phyloP scores from a whole-genome alignment of 2,888 invertebrate genomes.

The Salpingus planirostris region DNA sequence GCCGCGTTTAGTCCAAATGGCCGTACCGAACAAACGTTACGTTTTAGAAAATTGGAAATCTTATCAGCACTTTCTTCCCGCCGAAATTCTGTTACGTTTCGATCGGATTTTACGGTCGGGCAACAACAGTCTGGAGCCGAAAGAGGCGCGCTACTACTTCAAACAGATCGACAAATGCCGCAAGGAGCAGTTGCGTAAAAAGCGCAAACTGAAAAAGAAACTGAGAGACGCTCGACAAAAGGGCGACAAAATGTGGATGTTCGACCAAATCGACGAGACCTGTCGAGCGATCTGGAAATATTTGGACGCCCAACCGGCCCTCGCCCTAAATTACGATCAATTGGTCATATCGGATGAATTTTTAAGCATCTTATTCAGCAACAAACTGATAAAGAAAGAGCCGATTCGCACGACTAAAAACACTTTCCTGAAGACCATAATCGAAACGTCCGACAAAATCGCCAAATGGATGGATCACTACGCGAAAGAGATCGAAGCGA shows the following conservation, averaged over 20 bases:
- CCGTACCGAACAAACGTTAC: slow-evolving; percentile 27
- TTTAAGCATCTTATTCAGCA: slow-evolving; percentile 17
- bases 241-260: slow-evolving; percentile 18
- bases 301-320: slow-evolving; percentile 26
- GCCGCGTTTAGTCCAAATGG: slow-evolving; percentile 29
- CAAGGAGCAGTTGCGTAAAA: slow-evolving; percentile 17
- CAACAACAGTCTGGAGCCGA: slow-evolving; percentile 29
- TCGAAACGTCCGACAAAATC: slow-evolving; percentile 30
- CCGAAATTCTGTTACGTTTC: slow-evolving; percentile 25
- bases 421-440: slow-evolving; percentile 15
- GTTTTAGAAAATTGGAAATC: slow-evolving; percentile 30
- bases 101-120: slow-evolving; percentile 30
- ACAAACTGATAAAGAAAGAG: slow-evolving; percentile 14
- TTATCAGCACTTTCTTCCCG: slow-evolving; percentile 22
- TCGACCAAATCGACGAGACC: slow-evolving; percentile 17
- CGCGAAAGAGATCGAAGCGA: slow-evolving; percentile 28
- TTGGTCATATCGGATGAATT: slow-evolving; percentile 29
- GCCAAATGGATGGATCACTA: slow-evolving; percentile 33
- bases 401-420: slow-evolving; percentile 23
- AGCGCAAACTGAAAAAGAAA: slow-evolving; percentile 17
- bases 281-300: slow-evolving; percentile 23
- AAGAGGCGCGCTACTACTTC: slow-evolving; percentile 30
- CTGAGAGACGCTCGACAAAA: slow-evolving; percentile 13
- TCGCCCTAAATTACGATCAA: slow-evolving; percentile 30
- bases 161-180: slow-evolving; percentile 26